Base-by-base conservation (phyloP, 1,140 invertebrate genomes). In the Solenopsis invicta region DNA sequence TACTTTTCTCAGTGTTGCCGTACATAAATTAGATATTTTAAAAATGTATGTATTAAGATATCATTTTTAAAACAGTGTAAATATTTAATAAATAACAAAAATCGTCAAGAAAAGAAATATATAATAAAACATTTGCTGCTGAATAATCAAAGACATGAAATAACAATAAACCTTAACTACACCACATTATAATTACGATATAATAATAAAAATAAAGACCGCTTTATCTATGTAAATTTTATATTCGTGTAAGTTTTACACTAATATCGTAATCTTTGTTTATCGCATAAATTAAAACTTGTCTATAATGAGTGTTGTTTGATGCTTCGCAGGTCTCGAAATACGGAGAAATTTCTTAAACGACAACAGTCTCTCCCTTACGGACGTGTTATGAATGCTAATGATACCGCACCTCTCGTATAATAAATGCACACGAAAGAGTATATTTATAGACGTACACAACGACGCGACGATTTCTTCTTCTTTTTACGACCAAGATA, bases 371-470 rank as follows among this genome's bases (percentile, higher is more conserved):
- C 75, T 87, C 69, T 64, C 52, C 50, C 37, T 41, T 54, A 61
- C 21, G 37, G 67, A 71, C 89, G 86, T 86, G 86, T 86, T 67
- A 66, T 71, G 89, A 81, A 61, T 90, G 54, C 62, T 67, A 85
- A 88, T 72, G 62, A 80, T 75, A 90, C 88, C 66, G 66, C 61
- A 77, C 6, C 69, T 66, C 62, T 78, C 34, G 86, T 87, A 85
- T 87, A 59, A 88, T 86, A 90, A 69, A 90, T 90, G 75, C 64
- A 77, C 72, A 77, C 69, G 50, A 41, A n/a, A 71, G 13, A 16
- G 66, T 67, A 67, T 90, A 90, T 88, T 90, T 90, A 88, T 90
- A 85, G 61, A 88, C 72, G 77, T 61, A 66, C 45, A 52, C 45
- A 52, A 48, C 88, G 64, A 86, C 34, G n/a, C 21, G 13, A 48